A percentile compares a stretch with the other conserved stretches of the same genome.
Evolutionary conservation across 2,888 invertebrate species (phyloP).

Genomic region (Aphidius colemani): DNA sequence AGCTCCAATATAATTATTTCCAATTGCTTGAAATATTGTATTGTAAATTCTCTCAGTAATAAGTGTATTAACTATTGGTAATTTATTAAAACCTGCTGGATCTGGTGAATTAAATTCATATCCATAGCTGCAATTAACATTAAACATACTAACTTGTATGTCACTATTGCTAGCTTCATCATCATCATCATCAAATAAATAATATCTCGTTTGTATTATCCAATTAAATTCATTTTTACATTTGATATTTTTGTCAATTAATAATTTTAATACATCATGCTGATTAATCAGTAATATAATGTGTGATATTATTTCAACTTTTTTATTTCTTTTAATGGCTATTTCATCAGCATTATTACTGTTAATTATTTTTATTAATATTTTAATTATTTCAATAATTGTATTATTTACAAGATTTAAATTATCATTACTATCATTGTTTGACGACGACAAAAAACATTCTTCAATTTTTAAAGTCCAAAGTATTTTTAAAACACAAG

Average conservation of each 20-base stretch:
- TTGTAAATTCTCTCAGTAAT: constrained; percentile 65
- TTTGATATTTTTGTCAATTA: constrained; percentile 54
- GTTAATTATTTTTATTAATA: too few relatives aligned
- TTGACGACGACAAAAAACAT: constrained; percentile 52
- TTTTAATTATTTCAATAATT: too few relatives aligned
- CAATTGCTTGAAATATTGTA: constrained; percentile 66
- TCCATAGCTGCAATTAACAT: constrained; percentile 64
- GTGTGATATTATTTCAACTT: constrained; percentile 63
- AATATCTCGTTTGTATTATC: constrained; percentile 67
- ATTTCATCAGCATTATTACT: constrained; percentile 53
- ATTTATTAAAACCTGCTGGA: constrained; percentile 44
- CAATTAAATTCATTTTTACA: constrained; percentile 65
- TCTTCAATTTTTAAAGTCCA: constrained; percentile 71
- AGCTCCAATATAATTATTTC: constrained; percentile 63
- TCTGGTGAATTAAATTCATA: constrained; percentile 66
- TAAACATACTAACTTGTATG: constrained; percentile 61
- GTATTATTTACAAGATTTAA: too few relatives aligned
- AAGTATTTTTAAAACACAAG: constrained; percentile 66
- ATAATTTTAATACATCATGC: constrained; percentile 62
- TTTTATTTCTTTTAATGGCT: constrained; percentile 60
- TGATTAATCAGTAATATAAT: constrained; percentile 65
- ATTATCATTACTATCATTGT: background rate
- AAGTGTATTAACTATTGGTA: constrained; percentile 59
- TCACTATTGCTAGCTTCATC: constrained; percentile 14
- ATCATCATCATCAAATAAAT: constrained; percentile 60